Evolutionary conservation across 2,113 vertebrate genomes (phyloP), one percentile per base, ranked within the genome.

Genomic region (Callospermophilus lateralis): DNA sequence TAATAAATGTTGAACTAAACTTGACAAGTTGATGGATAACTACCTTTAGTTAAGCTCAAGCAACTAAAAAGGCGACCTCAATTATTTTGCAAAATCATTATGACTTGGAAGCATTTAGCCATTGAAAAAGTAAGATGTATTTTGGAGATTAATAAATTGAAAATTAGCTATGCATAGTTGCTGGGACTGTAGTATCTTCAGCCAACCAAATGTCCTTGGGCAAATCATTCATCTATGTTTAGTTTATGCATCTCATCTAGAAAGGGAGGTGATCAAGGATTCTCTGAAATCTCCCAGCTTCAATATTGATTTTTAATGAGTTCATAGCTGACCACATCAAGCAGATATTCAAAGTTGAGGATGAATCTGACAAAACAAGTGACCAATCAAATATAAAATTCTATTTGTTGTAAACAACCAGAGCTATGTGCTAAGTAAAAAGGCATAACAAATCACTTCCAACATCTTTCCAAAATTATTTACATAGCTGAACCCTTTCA

Each of bases 61-160:
- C 65, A 90, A 95, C 89, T 48, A 70, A 74, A 68, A 22, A 86
- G n/a, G n/a, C 17, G 37, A 81, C 24, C 12, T 90, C 48, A 65
- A 80, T 78, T 95, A 88, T 96, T 96, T 20, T 92, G 39, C 63
- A 97, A 93, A 89, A 90, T 80, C 61, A 63, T 28, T 48, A 79
- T 42, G 30, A 45, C 48, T 87, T 77, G 53, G 61, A 53, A 93
- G 32, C 3, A 90, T 30, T 81, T 85, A 90, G 39, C 58, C 48
- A 48, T 28, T 91, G 28, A 74, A 97, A n/a, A 97, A 93, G 70
- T 12, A 37, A 83, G 55, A 65, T 72, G 95, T 94, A 84, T 68
- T 94, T 76, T 88, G 34, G n/a, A 89, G 34, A 90, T 81, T 73
- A 96, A 68, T 92, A 93, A 81, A 88, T 19, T 87, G 13, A 53